Conservation (phyloP, 2,113 vertebrate genomes). For the Telmatochromis sp. region DNA sequence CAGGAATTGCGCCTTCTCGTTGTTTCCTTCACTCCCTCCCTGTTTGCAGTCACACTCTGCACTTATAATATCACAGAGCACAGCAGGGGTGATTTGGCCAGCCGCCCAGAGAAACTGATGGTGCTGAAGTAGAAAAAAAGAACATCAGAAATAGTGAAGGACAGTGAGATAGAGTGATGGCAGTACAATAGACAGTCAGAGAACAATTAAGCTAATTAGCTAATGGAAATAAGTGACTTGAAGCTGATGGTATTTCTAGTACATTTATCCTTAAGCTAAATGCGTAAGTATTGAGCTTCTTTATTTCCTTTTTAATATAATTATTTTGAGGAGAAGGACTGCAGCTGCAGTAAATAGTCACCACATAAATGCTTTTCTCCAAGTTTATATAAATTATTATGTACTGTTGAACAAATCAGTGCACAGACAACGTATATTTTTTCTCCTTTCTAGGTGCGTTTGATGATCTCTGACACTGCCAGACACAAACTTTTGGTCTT, state of each 20-base stretch:
- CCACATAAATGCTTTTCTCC: background rate
- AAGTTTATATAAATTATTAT: background rate
- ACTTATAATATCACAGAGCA: slow-evolving; percentile 45
- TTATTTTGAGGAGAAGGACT: background rate
- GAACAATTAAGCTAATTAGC: slow-evolving; percentile 42
- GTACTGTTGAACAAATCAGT: background rate
- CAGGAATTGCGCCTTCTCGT: background rate
- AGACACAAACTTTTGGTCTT: slow-evolving; percentile 91
- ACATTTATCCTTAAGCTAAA: background rate
- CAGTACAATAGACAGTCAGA: background rate
- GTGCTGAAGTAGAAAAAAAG: background rate
- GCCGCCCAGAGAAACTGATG: slow-evolving; percentile 31
- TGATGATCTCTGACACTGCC: slow-evolving; percentile 93
- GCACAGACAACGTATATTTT: background rate
- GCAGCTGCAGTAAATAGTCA: background rate
- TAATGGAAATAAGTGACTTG: slow-evolving; percentile 30
- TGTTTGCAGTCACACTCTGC: slow-evolving; percentile 42
- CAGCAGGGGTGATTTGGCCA: slow-evolving; percentile 45
- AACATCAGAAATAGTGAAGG: background rate
- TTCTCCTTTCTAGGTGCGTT: slow-evolving; percentile 76
- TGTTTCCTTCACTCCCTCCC: background rate
- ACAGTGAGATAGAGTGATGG: background rate
- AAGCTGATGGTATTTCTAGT: slow-evolving; percentile 30
- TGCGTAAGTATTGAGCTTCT: background rate
- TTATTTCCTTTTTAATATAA: background rate